Percentiles rank a stretch among this genome's conserved stretches.
Conservation (phyloP, 2,888 invertebrate species). For the Temnothorax unifasciatus region DNA sequence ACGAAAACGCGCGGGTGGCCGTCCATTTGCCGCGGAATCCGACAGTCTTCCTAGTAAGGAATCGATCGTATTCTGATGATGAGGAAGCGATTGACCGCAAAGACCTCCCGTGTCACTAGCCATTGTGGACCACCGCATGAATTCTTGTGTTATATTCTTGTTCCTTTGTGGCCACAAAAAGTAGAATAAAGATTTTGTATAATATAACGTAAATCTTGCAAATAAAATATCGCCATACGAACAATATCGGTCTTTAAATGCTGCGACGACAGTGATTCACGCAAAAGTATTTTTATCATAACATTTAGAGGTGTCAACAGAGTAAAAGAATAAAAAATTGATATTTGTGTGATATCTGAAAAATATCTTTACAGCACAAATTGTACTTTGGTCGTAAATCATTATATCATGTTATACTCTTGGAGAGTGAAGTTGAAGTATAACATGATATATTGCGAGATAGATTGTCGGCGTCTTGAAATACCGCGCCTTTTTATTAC, state of each 20-base stretch:
- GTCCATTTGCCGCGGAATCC: slow-evolving; percentile 59
- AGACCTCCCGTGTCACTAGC: slow-evolving; percentile 22
- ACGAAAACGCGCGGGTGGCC: slow-evolving; percentile 68
- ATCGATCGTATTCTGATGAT: slow-evolving; percentile 29
- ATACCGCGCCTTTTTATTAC: slow-evolving; percentile 35
- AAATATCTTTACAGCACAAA: not conserved
- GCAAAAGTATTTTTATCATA: not conserved
- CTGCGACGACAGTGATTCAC: not conserved
- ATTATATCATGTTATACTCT: not conserved
- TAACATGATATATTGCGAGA: slow-evolving; percentile 1
- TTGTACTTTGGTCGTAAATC: slow-evolving; percentile 21
- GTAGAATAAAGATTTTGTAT: slow-evolving; percentile 1
- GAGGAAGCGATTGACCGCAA: slow-evolving; percentile 14
- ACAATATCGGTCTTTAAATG: not conserved
- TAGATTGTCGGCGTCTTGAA: slow-evolving; percentile 25
- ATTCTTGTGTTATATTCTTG: not conserved
- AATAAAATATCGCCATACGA: not conserved
- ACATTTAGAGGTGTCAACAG: not conserved
- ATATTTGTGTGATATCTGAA: not conserved
- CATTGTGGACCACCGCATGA: not conserved
- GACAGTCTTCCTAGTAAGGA: slow-evolving; percentile 29
- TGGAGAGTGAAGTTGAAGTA: not conserved
- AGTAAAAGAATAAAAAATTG: not conserved
- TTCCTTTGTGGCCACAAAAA: not conserved
- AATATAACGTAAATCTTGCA: not conserved